Evolutionary conservation across 2,797 vertebrate species (phyloP).

Genomic region (Mycteria americana): DNA sequence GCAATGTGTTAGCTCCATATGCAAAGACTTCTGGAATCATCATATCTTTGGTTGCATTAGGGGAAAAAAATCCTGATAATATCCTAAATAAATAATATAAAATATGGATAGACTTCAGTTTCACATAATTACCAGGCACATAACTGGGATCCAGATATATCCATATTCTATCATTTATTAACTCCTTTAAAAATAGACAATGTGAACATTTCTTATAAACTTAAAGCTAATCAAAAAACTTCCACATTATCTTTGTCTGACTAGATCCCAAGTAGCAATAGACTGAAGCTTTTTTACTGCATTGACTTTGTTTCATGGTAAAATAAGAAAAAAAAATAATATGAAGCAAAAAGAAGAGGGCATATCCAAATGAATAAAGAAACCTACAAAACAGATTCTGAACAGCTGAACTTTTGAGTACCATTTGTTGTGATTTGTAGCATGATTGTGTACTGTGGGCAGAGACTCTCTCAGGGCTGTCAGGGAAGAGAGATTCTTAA

Average conservation of each 20-base stretch:
- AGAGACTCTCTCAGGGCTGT: not conserved
- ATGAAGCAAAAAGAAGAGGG: not conserved
- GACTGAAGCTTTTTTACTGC: not conserved
- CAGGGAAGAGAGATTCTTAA: not conserved
- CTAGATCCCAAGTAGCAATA: not conserved
- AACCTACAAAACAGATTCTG: not conserved
- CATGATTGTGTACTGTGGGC: not conserved
- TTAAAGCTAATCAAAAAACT: not conserved
- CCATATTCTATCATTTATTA: not conserved
- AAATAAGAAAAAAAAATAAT: not conserved
- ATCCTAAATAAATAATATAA: conserved; percentile 59
- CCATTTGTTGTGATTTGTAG: not conserved
- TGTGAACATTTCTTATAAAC: not conserved
- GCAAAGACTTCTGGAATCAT: not conserved
- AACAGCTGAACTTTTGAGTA: not conserved
- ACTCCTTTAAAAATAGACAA: not conserved
- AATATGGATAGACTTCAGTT: conserved; percentile 34
- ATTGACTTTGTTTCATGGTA: not conserved
- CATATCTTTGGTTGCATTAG: not conserved
- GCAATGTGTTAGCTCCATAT: conserved; percentile 36
- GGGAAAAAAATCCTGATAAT: not conserved
- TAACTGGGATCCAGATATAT: not conserved
- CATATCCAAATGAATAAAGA: not conserved
- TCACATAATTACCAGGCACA: conserved; percentile 24
- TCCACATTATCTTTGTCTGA: not conserved